Percentiles rank a stretch among this genome's conserved stretches.
These are phyloP conservation scores for Acleris cristana DNA, from an alignment of 2,888 invertebrate species.

Conservation along the genomic window DNA sequence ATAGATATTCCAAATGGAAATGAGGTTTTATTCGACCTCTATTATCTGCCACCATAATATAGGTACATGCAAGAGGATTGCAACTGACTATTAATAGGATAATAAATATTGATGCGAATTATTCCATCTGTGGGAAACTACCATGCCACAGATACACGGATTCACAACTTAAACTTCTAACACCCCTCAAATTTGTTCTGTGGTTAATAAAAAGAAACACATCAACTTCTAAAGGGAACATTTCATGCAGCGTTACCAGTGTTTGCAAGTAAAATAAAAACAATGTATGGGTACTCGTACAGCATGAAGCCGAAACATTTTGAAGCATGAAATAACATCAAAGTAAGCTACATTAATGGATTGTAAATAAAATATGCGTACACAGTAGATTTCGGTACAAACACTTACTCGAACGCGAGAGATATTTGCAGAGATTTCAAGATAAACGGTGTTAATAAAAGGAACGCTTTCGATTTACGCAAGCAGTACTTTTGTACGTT, in stretches of 20 bases:
- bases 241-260: neutral
- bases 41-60: no score
- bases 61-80: no score
- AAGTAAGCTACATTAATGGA: neutral
- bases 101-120: no score
- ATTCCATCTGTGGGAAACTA: no score
- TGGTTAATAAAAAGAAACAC: no score
- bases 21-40: neutral
- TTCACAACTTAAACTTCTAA: no score
- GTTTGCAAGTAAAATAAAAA: no score
- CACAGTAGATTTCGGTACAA: conserved; percentile 6
- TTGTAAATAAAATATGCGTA: neutral
- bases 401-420: conserved; percentile 8
- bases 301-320: neutral
- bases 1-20: conserved; percentile 13
- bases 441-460: conserved; percentile 24
- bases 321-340: conserved; percentile 2
- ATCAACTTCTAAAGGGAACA: no score
- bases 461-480: conserved; percentile 2
- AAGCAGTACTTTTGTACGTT: neutral
- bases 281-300: no score
- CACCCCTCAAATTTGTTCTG: no score
- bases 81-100: no score
- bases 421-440: conserved; percentile 12
- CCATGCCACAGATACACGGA: no score